Evolutionary conservation across 2,797 vertebrate species (phyloP).

Genomic region (Acipenser oxyrinchus): DNA sequence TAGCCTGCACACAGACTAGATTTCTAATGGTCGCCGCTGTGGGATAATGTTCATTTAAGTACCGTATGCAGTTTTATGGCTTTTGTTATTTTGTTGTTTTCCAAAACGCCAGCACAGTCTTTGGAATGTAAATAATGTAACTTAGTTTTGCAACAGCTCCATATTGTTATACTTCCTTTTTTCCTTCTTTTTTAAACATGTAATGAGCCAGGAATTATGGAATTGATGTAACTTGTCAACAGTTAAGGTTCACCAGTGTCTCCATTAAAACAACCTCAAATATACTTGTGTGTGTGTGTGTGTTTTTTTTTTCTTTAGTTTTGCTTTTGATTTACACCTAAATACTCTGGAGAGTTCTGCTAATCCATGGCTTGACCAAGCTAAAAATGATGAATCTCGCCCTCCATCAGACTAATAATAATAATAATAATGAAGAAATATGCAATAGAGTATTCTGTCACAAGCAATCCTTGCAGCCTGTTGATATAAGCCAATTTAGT

Average conservation of each 20-base stretch:
- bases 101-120: slow-evolving; percentile 40
- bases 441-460: no score
- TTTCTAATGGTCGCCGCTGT: slow-evolving; percentile 60
- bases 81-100: slow-evolving; percentile 51
- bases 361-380: no score
- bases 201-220: slow-evolving; percentile 42
- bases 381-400: no score
- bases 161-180: slow-evolving; percentile 46
- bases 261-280: slow-evolving; percentile 60
- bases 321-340: no score
- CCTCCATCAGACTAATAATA: no score
- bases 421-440: no score
- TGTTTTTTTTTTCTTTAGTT: no score
- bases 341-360: no score
- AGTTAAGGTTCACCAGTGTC: slow-evolving; percentile 54
- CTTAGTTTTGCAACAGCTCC: slow-evolving; percentile 54
- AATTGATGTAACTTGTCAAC: slow-evolving; percentile 51
- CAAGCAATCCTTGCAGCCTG: no score
- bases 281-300: slow-evolving; percentile 24
- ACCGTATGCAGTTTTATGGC: slow-evolving; percentile 46
- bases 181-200: slow-evolving; percentile 48
- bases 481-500: no score
- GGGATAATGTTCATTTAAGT: slow-evolving; percentile 54
- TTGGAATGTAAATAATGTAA: slow-evolving; percentile 70
- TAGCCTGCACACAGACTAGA: slow-evolving; percentile 19